phyloP scores from a whole-genome alignment of 2,113 vertebrate genomes.

The Pandion haliaetus region DNA sequence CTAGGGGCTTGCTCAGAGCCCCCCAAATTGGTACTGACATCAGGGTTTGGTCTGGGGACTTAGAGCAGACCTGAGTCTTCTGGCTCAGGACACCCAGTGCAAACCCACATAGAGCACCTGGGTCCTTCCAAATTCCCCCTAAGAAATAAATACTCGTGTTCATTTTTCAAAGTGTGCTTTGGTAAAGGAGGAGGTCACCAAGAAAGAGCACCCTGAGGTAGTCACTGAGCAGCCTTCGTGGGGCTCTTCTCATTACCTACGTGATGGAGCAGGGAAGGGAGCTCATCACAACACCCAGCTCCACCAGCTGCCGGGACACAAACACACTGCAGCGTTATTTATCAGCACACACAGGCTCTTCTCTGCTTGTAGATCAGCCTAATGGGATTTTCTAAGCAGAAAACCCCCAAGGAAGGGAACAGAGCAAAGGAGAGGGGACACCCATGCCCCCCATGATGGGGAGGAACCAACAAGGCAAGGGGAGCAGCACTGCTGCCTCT shows the following conservation, averaged over 20 bases:
- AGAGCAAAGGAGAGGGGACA: neutral
- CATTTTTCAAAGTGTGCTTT: neutral
- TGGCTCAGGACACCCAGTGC: neutral
- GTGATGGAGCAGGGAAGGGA: neutral
- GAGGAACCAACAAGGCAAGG: neutral
- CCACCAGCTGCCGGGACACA: neutral
- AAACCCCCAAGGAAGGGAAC: neutral
- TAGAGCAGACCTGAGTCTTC: neutral
- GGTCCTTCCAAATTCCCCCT: neutral
- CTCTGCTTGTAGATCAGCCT: neutral
- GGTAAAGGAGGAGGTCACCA: neutral
- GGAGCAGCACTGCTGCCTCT: neutral
- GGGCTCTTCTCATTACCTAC: rapidly evolving
- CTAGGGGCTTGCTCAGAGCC: neutral
- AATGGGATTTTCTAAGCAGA: neutral
- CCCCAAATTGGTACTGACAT: too few relatives aligned
- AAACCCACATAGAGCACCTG: neutral
- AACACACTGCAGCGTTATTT: rapidly evolving
- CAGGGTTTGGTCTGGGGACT: neutral
- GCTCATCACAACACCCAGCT: neutral
- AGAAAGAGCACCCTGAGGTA: neutral
- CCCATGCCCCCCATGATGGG: rapidly evolving
- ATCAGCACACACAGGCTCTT: neutral
- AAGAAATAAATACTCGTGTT: neutral
- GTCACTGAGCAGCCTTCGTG: rapidly evolving